Conservation (phyloP, 37 sponge, comb jelly and placozoan species). For the Halisarca cf. caerulea region DNA sequence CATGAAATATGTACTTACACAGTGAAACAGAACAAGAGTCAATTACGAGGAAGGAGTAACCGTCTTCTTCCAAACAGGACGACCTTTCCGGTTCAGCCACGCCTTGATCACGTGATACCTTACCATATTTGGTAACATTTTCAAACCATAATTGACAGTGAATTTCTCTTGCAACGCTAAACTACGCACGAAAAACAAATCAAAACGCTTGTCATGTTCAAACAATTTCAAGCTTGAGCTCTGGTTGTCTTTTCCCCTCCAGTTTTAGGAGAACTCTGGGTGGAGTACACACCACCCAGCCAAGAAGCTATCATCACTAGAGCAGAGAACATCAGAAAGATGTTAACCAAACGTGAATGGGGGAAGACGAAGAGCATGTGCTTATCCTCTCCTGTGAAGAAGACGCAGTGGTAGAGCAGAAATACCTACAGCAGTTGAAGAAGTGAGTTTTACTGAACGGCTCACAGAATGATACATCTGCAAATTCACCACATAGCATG, state of each 20-base stretch:
- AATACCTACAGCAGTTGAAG: background rate
- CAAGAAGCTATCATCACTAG: background rate
- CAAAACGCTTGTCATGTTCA: too few relatives aligned
- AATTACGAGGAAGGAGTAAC: background rate
- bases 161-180: background rate
- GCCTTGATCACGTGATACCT: background rate
- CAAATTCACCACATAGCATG: background rate
- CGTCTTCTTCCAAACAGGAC: background rate
- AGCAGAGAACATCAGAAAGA: background rate
- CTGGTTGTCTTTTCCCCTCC: background rate
- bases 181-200: too few relatives aligned
- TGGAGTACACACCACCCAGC: background rate
- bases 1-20: too few relatives aligned
- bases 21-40: background rate
- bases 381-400: background rate
- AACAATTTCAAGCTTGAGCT: background rate
- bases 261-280: background rate
- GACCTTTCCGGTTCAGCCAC: background rate
- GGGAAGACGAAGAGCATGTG: background rate
- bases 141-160: background rate
- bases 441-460: background rate
- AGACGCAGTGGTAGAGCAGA: conserved; percentile 18
- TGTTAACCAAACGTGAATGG: too few relatives aligned
- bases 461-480: background rate
- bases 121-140: background rate